Evolutionary conservation across 2,888 invertebrate genomes (phyloP), one percentile per base, ranked within the genome.

Genomic region (Panzeria rudis): DNA sequence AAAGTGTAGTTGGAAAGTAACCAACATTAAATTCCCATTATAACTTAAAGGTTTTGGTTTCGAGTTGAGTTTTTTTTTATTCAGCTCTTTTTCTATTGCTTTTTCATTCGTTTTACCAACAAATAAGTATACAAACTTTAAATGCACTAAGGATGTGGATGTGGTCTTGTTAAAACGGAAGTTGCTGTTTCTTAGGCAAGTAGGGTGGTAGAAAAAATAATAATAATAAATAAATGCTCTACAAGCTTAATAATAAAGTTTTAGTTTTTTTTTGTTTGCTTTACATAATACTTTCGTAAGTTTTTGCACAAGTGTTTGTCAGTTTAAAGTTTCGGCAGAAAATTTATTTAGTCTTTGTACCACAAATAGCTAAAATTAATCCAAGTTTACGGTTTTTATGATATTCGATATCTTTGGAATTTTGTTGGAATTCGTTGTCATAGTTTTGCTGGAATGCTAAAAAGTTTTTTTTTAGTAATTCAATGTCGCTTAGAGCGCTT

Each of bases 11-110:
- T 82, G 29, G 76, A 82, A 77, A 76, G 56, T 82, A 77, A 82
- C 82, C 76, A 82, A 82, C 76, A 82, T 76, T 82, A 77, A 71
- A 82, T 82, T 82, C 64, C 62, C 76, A 82, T 82, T 82, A 77
- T 71, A 82, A 82, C 76, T 76, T 82, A 77, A 71, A 77, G 76
- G 76, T 69, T 75, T 69, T 66, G 76, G 69, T 77, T 82, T 73
- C 59, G 29, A 15, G 9, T 76, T 71, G 7, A 25, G 11, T 1
- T 56, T 20, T 68, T 71, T 20, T 47, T 44, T 5, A 47, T 44
- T 32, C 23, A 25, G 8, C 4, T 72, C 2, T 0, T 15, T n/a
- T 54, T 78, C 23, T 59, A 13, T 38, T 66, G 38, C n/a, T 29
- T 17, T 73, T 38, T 20, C 38, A 5, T 73, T 44, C n/a, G 25